Base-by-base conservation (phyloP, 2,888 invertebrate species). In the Sinotaia quadrata region DNA sequence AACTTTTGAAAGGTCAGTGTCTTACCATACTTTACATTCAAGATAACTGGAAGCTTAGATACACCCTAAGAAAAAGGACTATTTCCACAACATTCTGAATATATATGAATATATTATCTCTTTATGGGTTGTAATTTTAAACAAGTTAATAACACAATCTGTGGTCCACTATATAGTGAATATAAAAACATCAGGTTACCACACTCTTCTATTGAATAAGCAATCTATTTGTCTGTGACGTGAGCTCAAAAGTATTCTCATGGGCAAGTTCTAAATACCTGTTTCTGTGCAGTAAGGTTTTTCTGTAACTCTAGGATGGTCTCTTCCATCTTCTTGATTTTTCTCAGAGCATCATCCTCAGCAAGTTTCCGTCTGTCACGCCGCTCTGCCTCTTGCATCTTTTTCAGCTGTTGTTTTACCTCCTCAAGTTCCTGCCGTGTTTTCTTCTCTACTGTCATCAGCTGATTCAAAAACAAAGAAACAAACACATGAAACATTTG, bases 251-350 rank as follows among this genome's bases (percentile, higher is more conserved):
- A n/a, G n/a, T n/a, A n/a, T n/a, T n/a, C n/a, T n/a, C n/a, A n/a
- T n/a, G n/a, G n/a, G n/a, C n/a, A n/a, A n/a, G n/a, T n/a, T n/a
- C n/a, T n/a, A n/a, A n/a, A n/a, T n/a, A 89, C 92, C 90, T 93
- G 93, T 89, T 95, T 95, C 84, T 95, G 94, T 68, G 92, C 85
- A 37, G 87, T 81, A 18, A 90, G 78, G 71, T 95, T 96, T 85
- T 96, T 95, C 88, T 97, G 96, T 54, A 97, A 90, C 85, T 95
- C 94, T 83, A 95, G 94, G 78, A 95, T 94, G 86, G 95, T 95
- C 79, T 98, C 98, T 85, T 98, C 97, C 60, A 97, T 89, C 87
- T 95, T 94, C 84, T 96, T 96, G 74, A 98, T 96, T 88, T 97
- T 97, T 59, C 95, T 92, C 68, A 96, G 90, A 0, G 96, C 96